These are phyloP conservation scores for Ia io DNA, from an alignment of 2,113 vertebrate species.

Conservation along the genomic window DNA sequence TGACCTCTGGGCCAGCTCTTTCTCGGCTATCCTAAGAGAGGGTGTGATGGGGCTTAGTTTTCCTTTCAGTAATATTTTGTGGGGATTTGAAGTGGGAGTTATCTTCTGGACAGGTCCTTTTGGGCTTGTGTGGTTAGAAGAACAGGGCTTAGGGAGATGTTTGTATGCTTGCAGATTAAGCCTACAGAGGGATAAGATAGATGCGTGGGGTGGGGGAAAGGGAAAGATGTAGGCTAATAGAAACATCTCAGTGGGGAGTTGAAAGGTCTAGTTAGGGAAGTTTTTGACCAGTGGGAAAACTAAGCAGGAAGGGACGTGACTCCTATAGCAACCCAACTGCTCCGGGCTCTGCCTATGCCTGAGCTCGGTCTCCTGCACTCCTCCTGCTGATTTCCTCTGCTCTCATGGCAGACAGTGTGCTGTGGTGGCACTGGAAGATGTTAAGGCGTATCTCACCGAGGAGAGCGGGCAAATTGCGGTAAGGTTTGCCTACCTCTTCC, in stretches of 20 bases:
- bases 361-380: accelerated
- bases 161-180: neutral
- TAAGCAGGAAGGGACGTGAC: neutral
- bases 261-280: neutral
- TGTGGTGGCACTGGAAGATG: slow-evolving; percentile 92
- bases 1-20: neutral
- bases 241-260: neutral
- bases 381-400: neutral
- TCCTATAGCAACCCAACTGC: accelerated
- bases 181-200: neutral
- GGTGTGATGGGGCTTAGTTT: neutral
- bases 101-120: neutral
- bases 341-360: neutral
- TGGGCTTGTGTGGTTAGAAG: neutral
- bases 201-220: neutral
- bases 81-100: neutral
- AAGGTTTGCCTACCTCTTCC: slow-evolving; percentile 71
- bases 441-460: slow-evolving; percentile 90
- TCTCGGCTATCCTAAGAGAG: neutral
- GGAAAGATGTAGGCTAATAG: neutral
- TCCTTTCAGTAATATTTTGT: neutral
- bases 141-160: neutral
- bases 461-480: slow-evolving; percentile 96
- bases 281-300: neutral
- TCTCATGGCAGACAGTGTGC: slow-evolving; percentile 90